These are phyloP conservation scores for Stratiomys singularior DNA, from an alignment of 2,888 invertebrate genomes.

Conservation along the genomic window DNA sequence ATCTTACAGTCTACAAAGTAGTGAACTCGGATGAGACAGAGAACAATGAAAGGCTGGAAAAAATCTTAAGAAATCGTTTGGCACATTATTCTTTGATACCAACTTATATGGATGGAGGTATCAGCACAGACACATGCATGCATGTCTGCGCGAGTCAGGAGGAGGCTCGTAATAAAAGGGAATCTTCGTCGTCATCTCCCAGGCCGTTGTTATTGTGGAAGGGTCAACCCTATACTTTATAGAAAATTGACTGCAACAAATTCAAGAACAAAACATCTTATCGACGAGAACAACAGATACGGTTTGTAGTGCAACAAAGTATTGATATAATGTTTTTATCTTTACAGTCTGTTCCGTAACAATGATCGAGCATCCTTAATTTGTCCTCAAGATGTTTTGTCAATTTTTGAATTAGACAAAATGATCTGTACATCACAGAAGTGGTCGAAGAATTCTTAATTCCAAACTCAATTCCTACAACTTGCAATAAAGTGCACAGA, in stretches of 20 bases:
- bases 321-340: neutral
- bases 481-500: too few relatives aligned
- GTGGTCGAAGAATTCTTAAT: too few relatives aligned
- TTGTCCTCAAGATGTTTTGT: too few relatives aligned
- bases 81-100: slow-evolving; percentile 13
- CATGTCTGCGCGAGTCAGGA: neutral
- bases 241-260: slow-evolving; percentile 25
- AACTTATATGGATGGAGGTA: too few relatives aligned
- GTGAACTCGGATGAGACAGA: neutral
- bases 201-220: neutral
- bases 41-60: neutral
- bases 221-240: slow-evolving; percentile 17
- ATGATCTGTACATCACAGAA: too few relatives aligned
- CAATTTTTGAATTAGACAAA: too few relatives aligned
- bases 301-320: slow-evolving; percentile 26
- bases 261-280: slow-evolving; percentile 11
- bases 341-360: neutral
- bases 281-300: neutral
- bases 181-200: neutral
- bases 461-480: too few relatives aligned
- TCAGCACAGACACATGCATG: neutral
- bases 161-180: neutral
- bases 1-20: neutral
- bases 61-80: slow-evolving; percentile 5
- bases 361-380: too few relatives aligned